A percentile compares a stretch with the other conserved stretches of the same genome.
Evolutionary conservation across 2,888 invertebrate genomes (phyloP).

Genomic region (Fragum fragum): DNA sequence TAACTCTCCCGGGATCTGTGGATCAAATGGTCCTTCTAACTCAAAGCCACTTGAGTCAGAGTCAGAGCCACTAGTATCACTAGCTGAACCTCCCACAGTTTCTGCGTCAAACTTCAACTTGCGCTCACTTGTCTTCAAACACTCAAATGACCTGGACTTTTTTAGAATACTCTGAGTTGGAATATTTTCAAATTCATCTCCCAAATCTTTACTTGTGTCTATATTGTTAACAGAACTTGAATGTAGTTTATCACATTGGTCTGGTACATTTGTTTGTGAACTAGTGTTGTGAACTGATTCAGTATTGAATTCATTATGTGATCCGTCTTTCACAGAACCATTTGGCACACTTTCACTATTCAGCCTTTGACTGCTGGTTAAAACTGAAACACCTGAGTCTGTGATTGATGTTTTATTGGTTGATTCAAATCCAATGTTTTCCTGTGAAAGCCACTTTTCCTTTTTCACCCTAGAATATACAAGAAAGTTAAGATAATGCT

Average conservation of each 20-base stretch:
- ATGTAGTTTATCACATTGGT: neutral
- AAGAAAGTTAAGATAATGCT: neutral
- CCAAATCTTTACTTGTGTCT: neutral
- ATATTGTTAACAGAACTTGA: neutral
- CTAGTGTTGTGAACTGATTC: neutral
- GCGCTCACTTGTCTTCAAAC: constrained; percentile 61
- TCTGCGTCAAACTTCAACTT: constrained; percentile 65
- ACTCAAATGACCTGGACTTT: constrained; percentile 72
- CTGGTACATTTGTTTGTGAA: neutral
- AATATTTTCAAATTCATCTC: neutral
- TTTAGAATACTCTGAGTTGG: constrained; percentile 68
- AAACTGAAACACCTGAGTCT: neutral
- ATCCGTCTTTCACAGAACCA: neutral
- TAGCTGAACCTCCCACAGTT: constrained; percentile 49
- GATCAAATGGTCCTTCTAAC: constrained; percentile 18
- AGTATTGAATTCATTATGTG: neutral
- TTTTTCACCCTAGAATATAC: constrained; percentile 10
- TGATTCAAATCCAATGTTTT: neutral
- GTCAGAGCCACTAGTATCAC: constrained; percentile 23
- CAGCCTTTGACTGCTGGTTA: neutral
- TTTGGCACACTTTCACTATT: neutral
- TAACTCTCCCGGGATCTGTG: neutral
- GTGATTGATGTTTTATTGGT: neutral
- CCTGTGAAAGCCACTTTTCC: neutral
- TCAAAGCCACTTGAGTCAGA: constrained; percentile 31